Percentiles rank a stretch among this genome's conserved stretches.
Conservation (phyloP, 1,140 invertebrate species). For the Orchestia grillus region DNA sequence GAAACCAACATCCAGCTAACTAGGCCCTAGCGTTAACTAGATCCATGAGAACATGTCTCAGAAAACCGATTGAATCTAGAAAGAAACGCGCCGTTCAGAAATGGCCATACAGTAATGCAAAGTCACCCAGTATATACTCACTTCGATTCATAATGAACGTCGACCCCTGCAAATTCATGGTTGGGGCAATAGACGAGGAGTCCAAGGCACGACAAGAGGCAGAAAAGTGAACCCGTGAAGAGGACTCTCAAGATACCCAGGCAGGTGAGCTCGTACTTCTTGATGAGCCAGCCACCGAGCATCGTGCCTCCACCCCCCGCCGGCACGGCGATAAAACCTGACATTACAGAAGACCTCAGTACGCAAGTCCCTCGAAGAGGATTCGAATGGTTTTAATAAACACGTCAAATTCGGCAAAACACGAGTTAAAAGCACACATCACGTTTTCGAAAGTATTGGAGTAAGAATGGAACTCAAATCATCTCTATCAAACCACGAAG, state of each 20-base stretch:
- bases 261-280: conserved; percentile 79
- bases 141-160: conserved; percentile 75
- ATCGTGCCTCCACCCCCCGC: conserved; percentile 84
- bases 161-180: conserved; percentile 81
- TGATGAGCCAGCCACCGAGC: conserved; percentile 83
- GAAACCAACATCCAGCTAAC: not conserved
- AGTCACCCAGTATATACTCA: conserved; percentile 69
- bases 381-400: too few relatives aligned
- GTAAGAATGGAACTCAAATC: too few relatives aligned
- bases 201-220: conserved; percentile 72
- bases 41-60: not conserved
- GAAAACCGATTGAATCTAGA: not conserved
- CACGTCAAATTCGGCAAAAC: too few relatives aligned
- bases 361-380: too few relatives aligned
- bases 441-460: too few relatives aligned
- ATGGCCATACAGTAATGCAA: not conserved
- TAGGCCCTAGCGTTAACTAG: not conserved
- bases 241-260: conserved; percentile 83
- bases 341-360: not conserved
- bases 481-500: too few relatives aligned
- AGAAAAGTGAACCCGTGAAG: conserved; percentile 77
- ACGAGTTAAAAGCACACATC: too few relatives aligned
- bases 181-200: conserved; percentile 78
- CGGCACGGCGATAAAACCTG: conserved; percentile 78
- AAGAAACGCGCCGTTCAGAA: not conserved